Conservation (phyloP, 2,113 vertebrate genomes). For the Camelus bactrianus region DNA sequence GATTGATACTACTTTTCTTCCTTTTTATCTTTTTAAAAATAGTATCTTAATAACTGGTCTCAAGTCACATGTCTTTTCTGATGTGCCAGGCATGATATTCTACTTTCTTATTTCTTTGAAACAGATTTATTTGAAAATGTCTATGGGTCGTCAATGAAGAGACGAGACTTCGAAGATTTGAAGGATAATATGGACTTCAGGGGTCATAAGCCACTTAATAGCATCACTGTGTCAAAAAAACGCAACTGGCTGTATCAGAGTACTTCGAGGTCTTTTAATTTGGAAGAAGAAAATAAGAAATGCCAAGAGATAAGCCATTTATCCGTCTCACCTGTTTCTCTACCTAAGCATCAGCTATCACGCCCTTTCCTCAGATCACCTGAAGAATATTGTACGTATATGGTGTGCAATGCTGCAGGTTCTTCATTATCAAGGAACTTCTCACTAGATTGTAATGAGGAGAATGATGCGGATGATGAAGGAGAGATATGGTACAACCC, state of each 20-base stretch:
- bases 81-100: neutral
- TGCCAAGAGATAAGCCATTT: slow-evolving; percentile 76
- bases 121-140: slow-evolving; percentile 94
- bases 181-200: slow-evolving; percentile 80
- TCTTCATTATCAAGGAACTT: slow-evolving; percentile 30
- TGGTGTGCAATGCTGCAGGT: neutral
- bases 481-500: slow-evolving; percentile 99
- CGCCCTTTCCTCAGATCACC: slow-evolving; percentile 62
- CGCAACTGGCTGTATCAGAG: slow-evolving; percentile 98
- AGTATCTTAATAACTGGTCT: neutral
- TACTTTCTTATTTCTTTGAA: slow-evolving; percentile 70
- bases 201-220: slow-evolving; percentile 87
- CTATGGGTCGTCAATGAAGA: slow-evolving; percentile 88
- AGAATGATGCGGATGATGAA: slow-evolving; percentile 96
- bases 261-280: slow-evolving; percentile 81
- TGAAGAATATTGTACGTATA: neutral
- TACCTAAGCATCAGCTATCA: slow-evolving; percentile 81
- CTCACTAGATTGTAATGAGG: slow-evolving; percentile 89
- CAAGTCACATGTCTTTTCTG: slow-evolving; percentile 35
- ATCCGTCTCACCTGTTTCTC: slow-evolving; percentile 67
- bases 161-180: slow-evolving; percentile 82
- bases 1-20: slow-evolving; percentile 34
- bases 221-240: slow-evolving; percentile 98
- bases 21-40: neutral
- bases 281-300: slow-evolving; percentile 87